Conservation (phyloP, 2,888 invertebrate genomes). For the Notodromas monacha region DNA sequence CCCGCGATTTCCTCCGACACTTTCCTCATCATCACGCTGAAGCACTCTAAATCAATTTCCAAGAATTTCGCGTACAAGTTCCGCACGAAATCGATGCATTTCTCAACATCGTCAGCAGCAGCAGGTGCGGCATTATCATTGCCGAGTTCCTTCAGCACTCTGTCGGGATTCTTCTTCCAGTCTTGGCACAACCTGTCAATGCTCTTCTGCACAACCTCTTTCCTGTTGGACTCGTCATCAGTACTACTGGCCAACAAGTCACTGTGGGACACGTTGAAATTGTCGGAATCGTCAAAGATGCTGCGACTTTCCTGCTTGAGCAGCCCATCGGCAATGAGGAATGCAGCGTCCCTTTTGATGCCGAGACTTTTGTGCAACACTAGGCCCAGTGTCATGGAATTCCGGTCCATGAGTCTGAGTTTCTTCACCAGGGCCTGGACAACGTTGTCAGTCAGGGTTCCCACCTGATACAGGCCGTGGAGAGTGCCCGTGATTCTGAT, state of each 20-base stretch:
- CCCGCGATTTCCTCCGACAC: neutral
- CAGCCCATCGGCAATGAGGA: neutral
- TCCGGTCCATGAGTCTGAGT: neutral
- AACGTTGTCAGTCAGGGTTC: constrained; percentile 2
- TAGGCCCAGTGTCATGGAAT: constrained; percentile 1
- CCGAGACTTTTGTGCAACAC: constrained; percentile 1
- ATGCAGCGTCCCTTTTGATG: neutral
- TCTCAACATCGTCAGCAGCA: neutral
- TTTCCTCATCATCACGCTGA: neutral
- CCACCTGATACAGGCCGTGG: neutral
- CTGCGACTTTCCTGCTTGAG: neutral
- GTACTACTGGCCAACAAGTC: neutral
- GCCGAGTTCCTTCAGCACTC: neutral
- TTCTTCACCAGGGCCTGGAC: neutral
- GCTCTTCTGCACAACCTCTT: too few relatives aligned
- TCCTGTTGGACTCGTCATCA: neutral
- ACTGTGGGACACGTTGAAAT: constrained; percentile 1
- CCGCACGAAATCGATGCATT: neutral
- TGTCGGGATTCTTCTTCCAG: constrained; percentile 1
- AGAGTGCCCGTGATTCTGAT: constrained; percentile 1
- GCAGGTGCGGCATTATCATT: neutral
- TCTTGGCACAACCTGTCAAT: neutral
- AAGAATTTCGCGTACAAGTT: constrained; percentile 1
- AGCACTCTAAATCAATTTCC: neutral
- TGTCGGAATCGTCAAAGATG: constrained; percentile 1